phyloP scores from a whole-genome alignment of 2,797 vertebrate genomes.

The Molossus molossus region DNA sequence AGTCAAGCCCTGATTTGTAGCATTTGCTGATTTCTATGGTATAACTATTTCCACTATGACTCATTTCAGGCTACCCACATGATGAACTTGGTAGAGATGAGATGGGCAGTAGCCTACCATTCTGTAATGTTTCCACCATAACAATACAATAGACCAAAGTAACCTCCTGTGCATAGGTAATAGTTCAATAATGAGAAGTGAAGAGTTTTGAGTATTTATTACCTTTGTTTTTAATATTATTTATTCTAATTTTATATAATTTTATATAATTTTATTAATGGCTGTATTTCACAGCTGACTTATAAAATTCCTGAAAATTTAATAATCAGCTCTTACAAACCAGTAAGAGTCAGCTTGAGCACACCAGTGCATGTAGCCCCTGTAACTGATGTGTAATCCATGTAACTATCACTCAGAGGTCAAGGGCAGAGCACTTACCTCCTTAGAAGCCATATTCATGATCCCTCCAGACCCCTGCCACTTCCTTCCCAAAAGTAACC shows the following conservation, averaged over 20 bases:
- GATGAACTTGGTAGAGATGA: background rate
- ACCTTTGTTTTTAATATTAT: background rate
- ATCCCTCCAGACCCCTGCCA: background rate
- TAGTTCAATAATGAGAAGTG: background rate
- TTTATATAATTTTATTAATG: slow-evolving; percentile 37
- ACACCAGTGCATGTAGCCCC: background rate
- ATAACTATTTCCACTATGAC: background rate
- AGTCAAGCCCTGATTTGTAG: background rate
- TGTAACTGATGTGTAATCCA: background rate
- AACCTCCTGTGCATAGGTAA: background rate
- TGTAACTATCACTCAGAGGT: background rate
- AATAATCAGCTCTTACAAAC: background rate
- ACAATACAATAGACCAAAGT: background rate
- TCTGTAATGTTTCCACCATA: background rate
- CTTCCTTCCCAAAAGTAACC: background rate
- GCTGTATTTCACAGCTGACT: background rate
- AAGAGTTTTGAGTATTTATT: background rate
- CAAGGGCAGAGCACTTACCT: background rate
- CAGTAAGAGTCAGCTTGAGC: background rate
- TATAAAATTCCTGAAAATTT: slow-evolving; percentile 28
- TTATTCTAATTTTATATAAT: background rate
- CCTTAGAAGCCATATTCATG: background rate
- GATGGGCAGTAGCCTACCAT: background rate
- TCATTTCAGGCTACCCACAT: background rate
- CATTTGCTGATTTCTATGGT: background rate